Conservation (phyloP, 2,113 vertebrate species). For the Malurus melanocephalus region DNA sequence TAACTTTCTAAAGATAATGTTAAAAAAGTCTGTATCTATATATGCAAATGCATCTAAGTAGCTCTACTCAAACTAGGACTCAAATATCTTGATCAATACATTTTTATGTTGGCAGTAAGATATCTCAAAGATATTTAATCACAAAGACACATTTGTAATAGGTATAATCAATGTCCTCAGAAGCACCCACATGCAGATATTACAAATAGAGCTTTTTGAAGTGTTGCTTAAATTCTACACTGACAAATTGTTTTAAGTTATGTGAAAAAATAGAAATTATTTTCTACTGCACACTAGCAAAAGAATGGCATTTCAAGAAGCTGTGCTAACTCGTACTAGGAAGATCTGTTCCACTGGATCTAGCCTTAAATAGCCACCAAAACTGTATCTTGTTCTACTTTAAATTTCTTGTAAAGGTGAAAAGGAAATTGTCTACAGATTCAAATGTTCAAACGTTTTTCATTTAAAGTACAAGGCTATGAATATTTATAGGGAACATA, state of each 20-base stretch:
- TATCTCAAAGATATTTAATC: background rate
- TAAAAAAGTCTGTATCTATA: background rate
- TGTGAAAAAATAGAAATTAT: background rate
- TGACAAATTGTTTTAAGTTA: background rate
- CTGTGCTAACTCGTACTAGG: background rate
- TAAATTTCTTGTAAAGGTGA: background rate
- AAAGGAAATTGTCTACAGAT: background rate
- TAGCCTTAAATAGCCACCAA: background rate
- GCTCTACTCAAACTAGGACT: background rate
- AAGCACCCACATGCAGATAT: background rate
- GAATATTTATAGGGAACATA: background rate
- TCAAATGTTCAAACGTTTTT: background rate
- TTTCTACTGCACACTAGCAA: background rate
- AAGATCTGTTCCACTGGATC: background rate
- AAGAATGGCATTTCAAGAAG: background rate
- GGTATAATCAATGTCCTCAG: background rate
- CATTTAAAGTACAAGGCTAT: background rate
- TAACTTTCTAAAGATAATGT: background rate
- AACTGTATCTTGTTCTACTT: background rate
- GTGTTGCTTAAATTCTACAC: background rate
- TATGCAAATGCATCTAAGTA: background rate
- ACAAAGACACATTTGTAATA: background rate
- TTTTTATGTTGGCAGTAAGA: background rate
- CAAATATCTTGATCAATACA: background rate
- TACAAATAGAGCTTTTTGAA: background rate